These are phyloP conservation scores for Coboldia fuscipes DNA, from an alignment of 1,140 invertebrate genomes.

Conservation along the genomic window DNA sequence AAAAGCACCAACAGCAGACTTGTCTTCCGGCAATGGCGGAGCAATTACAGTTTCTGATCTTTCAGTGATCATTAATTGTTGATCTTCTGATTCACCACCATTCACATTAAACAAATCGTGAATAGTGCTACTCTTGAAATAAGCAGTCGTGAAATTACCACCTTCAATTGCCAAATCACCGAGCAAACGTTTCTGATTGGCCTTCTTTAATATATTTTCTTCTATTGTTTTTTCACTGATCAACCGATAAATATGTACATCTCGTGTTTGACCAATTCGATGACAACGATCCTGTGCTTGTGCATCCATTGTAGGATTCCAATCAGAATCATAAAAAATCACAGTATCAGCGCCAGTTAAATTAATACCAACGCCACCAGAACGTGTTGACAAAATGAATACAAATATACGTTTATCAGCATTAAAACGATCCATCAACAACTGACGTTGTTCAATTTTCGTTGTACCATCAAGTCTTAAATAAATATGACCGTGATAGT, in stretches of 20 bases:
- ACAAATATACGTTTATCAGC: slow-evolving; percentile 85
- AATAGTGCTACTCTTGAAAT: slow-evolving; percentile 86
- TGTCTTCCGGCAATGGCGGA: slow-evolving; percentile 19
- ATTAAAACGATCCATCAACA: slow-evolving; percentile 97
- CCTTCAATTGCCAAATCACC: slow-evolving; percentile 97
- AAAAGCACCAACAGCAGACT: slow-evolving; percentile 39
- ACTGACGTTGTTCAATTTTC: slow-evolving; percentile 82
- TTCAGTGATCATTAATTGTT: too few relatives aligned
- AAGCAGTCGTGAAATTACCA: slow-evolving; percentile 96
- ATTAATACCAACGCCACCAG: slow-evolving; percentile 96
- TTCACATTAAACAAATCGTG: slow-evolving; percentile 80
- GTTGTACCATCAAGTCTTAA: slow-evolving; percentile 94
- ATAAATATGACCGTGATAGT: slow-evolving; percentile 93
- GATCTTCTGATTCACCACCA: slow-evolving; percentile 23
- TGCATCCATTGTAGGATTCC: slow-evolving; percentile 99
- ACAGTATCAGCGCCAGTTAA: slow-evolving; percentile 98
- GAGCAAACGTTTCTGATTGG: slow-evolving; percentile 89
- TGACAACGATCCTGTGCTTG: slow-evolving; percentile 97
- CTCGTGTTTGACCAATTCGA: slow-evolving; percentile 95
- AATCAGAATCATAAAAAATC: slow-evolving; percentile 99
- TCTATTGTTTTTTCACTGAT: slow-evolving; percentile 95
- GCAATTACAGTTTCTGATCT: not conserved
- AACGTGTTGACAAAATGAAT: slow-evolving; percentile 95
- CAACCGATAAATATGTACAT: slow-evolving; percentile 95
- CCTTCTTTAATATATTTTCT: slow-evolving; percentile 98